Percentiles rank a stretch among this genome's conserved stretches.
phyloP scores from a whole-genome alignment of 1,140 invertebrate genomes.

The Diachasma alloeum region DNA sequence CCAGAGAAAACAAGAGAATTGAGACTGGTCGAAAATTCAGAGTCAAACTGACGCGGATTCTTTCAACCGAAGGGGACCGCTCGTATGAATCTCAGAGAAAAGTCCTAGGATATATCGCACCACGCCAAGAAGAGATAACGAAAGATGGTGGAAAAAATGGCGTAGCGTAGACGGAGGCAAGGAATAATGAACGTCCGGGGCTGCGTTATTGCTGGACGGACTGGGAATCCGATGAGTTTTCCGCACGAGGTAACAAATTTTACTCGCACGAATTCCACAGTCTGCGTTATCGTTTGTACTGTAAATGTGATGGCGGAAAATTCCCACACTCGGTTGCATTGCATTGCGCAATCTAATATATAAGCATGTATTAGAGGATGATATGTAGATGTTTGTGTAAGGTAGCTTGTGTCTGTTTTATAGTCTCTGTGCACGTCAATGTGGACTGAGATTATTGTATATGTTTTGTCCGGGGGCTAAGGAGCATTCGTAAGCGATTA shows the following conservation, averaged over 20 bases:
- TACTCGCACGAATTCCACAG: conserved; percentile 32
- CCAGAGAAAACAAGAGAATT: too few relatives aligned
- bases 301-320: conserved; percentile 24
- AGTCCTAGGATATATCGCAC: too few relatives aligned
- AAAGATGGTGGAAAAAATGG: too few relatives aligned
- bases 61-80: too few relatives aligned
- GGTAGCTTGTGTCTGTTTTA: neutral
- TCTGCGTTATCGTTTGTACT: conserved; percentile 30
- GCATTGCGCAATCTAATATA: neutral
- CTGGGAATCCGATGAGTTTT: conserved; percentile 36
- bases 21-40: too few relatives aligned
- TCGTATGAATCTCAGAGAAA: too few relatives aligned
- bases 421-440: neutral
- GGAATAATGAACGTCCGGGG: neutral
- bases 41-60: too few relatives aligned
- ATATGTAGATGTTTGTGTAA: neutral
- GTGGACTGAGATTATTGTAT: neutral
- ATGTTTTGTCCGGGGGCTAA: conserved; percentile 36
- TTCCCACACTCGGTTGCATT: neutral
- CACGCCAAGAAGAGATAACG: too few relatives aligned
- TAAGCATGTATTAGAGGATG: neutral
- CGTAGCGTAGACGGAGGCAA: neutral
- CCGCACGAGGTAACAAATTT: conserved; percentile 37
- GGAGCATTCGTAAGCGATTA: conserved; percentile 56
- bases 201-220: conserved; percentile 12